Conservation (phyloP, 2,113 vertebrate species). For the Corydoras sp. region DNA sequence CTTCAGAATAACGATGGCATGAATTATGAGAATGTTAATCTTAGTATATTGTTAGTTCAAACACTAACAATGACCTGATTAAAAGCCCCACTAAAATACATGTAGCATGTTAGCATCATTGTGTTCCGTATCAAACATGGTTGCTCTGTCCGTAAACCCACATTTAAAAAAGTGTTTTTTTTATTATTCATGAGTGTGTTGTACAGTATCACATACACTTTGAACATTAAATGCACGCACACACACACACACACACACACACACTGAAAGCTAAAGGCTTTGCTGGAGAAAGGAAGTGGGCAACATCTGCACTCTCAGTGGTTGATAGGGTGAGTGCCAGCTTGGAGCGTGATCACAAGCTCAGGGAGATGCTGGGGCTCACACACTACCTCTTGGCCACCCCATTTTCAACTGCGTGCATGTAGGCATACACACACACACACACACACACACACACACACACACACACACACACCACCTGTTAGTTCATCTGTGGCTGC, state of each 20-base stretch:
- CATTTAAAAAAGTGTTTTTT: too few relatives aligned
- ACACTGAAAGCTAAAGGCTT: constrained; percentile 61
- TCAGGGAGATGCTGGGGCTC: constrained; percentile 58
- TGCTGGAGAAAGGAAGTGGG: constrained; percentile 65
- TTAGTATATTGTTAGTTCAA: too few relatives aligned
- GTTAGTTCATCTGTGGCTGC: constrained; percentile 65
- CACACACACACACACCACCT: constrained; percentile 60
- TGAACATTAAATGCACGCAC: background rate
- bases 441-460: constrained; percentile 53
- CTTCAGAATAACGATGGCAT: too few relatives aligned
- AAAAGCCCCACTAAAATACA: too few relatives aligned
- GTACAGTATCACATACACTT: too few relatives aligned
- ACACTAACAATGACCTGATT: too few relatives aligned
- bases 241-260: constrained; percentile 22
- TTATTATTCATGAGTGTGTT: too few relatives aligned
- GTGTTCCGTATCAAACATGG: too few relatives aligned
- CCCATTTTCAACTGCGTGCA: constrained; percentile 55
- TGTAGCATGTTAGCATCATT: too few relatives aligned
- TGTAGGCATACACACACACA: constrained; percentile 11
- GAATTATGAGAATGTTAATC: too few relatives aligned
- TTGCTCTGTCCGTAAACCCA: too few relatives aligned
- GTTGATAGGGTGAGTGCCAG: constrained; percentile 71
- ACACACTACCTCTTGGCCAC: constrained; percentile 71
- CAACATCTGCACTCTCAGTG: constrained; percentile 75
- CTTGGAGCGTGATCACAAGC: constrained; percentile 74